phyloP scores from a whole-genome alignment of 1,140 invertebrate genomes.

The Mactra quadrangularis region DNA sequence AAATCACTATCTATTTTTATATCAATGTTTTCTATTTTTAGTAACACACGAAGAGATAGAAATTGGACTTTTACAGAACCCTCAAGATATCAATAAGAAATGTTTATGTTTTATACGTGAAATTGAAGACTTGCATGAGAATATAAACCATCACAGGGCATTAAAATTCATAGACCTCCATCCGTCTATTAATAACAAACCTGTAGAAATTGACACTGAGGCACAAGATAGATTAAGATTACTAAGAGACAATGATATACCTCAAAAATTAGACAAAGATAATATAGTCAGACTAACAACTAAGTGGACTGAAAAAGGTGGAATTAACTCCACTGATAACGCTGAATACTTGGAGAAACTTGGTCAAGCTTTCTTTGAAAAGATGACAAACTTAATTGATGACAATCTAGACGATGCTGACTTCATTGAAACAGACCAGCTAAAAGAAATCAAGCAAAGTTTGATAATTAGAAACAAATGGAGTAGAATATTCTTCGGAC shows the following conservation, averaged over 20 bases:
- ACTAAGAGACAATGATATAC: slow-evolving; percentile 87
- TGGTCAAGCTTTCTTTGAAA: slow-evolving; percentile 90
- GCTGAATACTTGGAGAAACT: slow-evolving; percentile 57
- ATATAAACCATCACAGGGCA: slow-evolving; percentile 92
- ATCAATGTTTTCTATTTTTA: slow-evolving; percentile 37
- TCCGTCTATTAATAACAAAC: slow-evolving; percentile 84
- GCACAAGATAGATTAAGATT: slow-evolving; percentile 93
- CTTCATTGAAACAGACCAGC: slow-evolving; percentile 88
- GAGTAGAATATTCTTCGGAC: slow-evolving; percentile 91
- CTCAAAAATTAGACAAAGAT: slow-evolving; percentile 63
- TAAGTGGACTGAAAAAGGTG: slow-evolving; percentile 95
- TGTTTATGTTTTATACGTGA: slow-evolving; percentile 96
- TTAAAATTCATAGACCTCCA: slow-evolving; percentile 95
- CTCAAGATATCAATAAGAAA: slow-evolving; percentile 94
- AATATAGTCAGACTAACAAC: slow-evolving; percentile 86
- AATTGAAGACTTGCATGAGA: slow-evolving; percentile 98
- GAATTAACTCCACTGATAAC: slow-evolving; percentile 89
- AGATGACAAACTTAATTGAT: slow-evolving; percentile 90
- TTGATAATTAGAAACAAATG: slow-evolving; percentile 97
- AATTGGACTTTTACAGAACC: slow-evolving; percentile 93
- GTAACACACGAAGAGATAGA: slow-evolving; percentile 94
- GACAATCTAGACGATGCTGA: slow-evolving; percentile 84
- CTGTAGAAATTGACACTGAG: slow-evolving; percentile 93
- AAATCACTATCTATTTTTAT: no score
- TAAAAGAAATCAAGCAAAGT: slow-evolving; percentile 92